Evolutionary conservation across 2,113 vertebrate genomes (phyloP).

Genomic region (Chaetops frenatus): DNA sequence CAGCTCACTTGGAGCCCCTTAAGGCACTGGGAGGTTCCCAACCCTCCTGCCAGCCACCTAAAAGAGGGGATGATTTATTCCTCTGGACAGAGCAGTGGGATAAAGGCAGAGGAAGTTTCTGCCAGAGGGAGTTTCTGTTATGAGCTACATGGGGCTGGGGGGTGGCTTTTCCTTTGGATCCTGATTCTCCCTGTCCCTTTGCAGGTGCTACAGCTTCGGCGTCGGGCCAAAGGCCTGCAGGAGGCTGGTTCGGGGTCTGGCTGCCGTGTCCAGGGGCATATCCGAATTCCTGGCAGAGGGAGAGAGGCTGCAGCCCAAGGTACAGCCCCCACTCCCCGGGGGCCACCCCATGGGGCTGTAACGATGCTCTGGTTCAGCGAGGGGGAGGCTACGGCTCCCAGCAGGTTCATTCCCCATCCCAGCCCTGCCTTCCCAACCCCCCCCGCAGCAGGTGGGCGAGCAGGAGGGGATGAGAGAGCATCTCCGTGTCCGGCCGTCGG

Average conservation of each 20-base stretch:
- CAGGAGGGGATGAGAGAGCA: neutral
- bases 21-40: neutral
- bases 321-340: neutral
- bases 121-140: neutral
- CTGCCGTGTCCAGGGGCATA: conserved; percentile 82
- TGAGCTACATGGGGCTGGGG: neutral
- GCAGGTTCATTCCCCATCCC: neutral
- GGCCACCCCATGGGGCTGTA: fast-evolving
- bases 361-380: neutral
- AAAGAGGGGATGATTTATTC: neutral
- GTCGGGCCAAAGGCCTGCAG: conserved; percentile 84
- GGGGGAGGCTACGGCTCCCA: neutral
- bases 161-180: neutral
- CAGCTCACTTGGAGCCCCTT: neutral
- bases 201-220: conserved; percentile 92
- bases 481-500: neutral
- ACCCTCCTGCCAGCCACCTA: neutral
- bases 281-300: conserved; percentile 86
- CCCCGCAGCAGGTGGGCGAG: neutral
- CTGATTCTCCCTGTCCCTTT: neutral
- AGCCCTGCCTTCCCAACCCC: neutral
- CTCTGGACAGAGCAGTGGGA: neutral
- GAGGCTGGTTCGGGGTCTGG: conserved; percentile 82
- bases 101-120: neutral
- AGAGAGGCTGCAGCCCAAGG: conserved; percentile 91